Percentiles rank a stretch among this genome's conserved stretches.
These are phyloP conservation scores for Coleophora flavipennella DNA, from an alignment of 2,888 invertebrate genomes.

Conservation along the genomic window DNA sequence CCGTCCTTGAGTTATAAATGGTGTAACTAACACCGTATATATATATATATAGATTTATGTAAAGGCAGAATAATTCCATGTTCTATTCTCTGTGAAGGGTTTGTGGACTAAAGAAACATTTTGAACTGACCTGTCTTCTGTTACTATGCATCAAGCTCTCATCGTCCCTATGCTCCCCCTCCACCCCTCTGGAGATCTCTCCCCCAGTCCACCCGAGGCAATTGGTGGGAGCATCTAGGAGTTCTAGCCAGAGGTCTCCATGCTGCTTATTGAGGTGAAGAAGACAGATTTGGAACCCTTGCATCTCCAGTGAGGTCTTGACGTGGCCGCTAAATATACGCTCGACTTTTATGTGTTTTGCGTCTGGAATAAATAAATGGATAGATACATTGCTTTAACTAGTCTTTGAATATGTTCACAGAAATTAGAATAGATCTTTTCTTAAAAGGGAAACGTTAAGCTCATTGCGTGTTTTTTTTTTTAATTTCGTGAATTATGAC, in stretches of 20 bases:
- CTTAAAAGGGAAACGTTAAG: no score
- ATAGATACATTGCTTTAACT: no score
- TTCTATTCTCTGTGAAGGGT: no score
- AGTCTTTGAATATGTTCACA: no score
- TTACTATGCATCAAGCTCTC: conserved; percentile 33
- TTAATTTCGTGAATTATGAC: no score
- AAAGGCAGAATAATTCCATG: no score
- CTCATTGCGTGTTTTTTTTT: no score
- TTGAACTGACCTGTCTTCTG: conserved; percentile 32
- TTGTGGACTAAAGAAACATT: no score
- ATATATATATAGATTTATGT: no score
- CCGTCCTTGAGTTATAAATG: no score
- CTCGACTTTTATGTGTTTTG: conserved; percentile 52
- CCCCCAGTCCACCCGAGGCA: conserved; percentile 74
- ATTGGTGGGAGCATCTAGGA: conserved; percentile 71
- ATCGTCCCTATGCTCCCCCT: conserved; percentile 30
- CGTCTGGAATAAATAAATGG: conserved; percentile 39
- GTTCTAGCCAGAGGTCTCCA: conserved; percentile 59
- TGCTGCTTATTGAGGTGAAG: conserved; percentile 63
- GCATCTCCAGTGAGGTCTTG: conserved; percentile 85
- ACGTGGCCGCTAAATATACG: conserved; percentile 72
- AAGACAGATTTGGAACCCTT: conserved; percentile 83
- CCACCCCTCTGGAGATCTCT: conserved; percentile 35
- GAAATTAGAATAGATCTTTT: no score
- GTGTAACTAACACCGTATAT: no score